Evolutionary conservation across 2,888 invertebrate genomes (phyloP).

Genomic region (Drosophila pseudotalamancana): DNA sequence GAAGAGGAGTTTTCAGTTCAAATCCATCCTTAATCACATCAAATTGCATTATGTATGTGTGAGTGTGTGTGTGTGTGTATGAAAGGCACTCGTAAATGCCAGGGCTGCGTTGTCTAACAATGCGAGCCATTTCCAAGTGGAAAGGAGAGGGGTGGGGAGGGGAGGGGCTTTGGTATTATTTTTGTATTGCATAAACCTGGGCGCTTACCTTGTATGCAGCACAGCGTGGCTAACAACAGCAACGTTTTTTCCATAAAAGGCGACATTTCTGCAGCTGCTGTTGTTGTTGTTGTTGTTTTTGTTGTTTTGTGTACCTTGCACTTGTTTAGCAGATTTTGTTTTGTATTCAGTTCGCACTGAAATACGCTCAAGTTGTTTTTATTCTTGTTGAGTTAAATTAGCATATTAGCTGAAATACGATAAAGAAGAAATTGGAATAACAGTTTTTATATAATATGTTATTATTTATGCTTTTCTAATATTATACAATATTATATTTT

Average conservation of each 20-base stretch:
- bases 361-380: constrained; percentile 12
- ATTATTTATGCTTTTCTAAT: neutral
- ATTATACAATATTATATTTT: neutral
- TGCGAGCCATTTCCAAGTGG: constrained; percentile 6
- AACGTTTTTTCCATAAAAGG: constrained; percentile 82
- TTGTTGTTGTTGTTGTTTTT: constrained; percentile 13
- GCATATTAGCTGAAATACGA: constrained; percentile 38
- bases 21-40: constrained; percentile 23
- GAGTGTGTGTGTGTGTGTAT: neutral
- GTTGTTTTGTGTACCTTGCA: constrained; percentile 14
- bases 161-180: constrained; percentile 6
- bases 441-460: neutral
- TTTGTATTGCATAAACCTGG: constrained; percentile 59
- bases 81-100: constrained; percentile 22
- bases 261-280: constrained; percentile 69
- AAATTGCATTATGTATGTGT: constrained; percentile 20
- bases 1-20: neutral
- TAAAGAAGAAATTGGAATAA: neutral
- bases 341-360: constrained; percentile 5
- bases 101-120: constrained; percentile 31
- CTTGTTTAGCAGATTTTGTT: constrained; percentile 12
- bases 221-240: constrained; percentile 81
- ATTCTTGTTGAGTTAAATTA: constrained; percentile 26
- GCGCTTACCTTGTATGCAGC: constrained; percentile 82
- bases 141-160: neutral